phyloP scores from a whole-genome alignment of 2,113 vertebrate species.

The Semicossyphus pulcher region DNA sequence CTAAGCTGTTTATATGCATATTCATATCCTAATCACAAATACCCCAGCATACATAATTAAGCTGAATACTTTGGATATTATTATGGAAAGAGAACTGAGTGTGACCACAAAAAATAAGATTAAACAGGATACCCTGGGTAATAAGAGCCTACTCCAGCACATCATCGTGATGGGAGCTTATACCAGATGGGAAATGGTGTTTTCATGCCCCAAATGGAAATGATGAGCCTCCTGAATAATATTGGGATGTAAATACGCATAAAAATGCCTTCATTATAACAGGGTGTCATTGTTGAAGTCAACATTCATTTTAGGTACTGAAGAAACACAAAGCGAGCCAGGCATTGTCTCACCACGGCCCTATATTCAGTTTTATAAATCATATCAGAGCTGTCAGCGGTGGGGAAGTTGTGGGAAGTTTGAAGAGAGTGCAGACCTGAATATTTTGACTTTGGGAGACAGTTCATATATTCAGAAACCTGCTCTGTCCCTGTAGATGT shows the following conservation, averaged over 20 bases:
- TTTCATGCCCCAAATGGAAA: slow-evolving; percentile 50
- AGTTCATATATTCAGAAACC: slow-evolving; percentile 30
- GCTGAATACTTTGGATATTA: slow-evolving; percentile 48
- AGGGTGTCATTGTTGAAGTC: neutral
- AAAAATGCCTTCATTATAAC: slow-evolving; percentile 29
- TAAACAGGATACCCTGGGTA: slow-evolving; percentile 38
- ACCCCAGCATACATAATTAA: slow-evolving; percentile 63
- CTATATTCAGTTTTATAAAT: slow-evolving; percentile 10
- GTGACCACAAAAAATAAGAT: slow-evolving; percentile 41
- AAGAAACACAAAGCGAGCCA: neutral
- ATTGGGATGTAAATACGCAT: slow-evolving; percentile 25
- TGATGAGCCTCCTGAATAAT: slow-evolving; percentile 41
- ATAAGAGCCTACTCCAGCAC: slow-evolving; percentile 28
- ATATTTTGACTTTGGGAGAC: slow-evolving; percentile 13
- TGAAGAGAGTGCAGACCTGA: neutral
- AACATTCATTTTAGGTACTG: slow-evolving; percentile 7
- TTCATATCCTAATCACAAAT: slow-evolving; percentile 68
- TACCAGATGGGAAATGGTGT: slow-evolving; percentile 50
- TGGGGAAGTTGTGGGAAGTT: neutral
- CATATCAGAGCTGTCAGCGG: neutral
- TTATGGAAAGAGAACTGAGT: slow-evolving; percentile 36
- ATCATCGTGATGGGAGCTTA: slow-evolving; percentile 48
- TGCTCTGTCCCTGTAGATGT: slow-evolving; percentile 12
- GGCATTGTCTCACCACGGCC: neutral
- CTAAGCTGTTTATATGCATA: slow-evolving; percentile 69